Evolutionary conservation across 92 coral and sea anemone genomes (phyloP), one percentile per base, ranked within the genome.

Genomic region (Ricordea florida): DNA sequence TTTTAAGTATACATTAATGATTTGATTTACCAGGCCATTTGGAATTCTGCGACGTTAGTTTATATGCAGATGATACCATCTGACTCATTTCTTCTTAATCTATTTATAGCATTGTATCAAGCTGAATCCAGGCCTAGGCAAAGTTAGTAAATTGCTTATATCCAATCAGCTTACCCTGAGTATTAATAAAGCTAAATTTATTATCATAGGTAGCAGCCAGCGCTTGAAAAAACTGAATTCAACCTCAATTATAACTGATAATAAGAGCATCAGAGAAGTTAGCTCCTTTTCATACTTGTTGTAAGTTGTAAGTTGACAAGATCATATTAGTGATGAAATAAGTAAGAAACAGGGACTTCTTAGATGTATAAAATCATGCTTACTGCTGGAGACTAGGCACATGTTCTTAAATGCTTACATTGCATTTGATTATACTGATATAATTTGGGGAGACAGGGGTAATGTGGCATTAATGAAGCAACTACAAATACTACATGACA

Each of bases 1-100:
- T 66, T 78, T 43, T 50, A 43, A 5, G 24, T 74, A 16, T 74
- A 78, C 33, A 51, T 78, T 35, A 78, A 78, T 36, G 55, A 78
- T 26, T 30, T 78, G n/a, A 28, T 68, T 63, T 24, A 8, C 44
- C 50, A 15, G 17, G 6, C 50, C 15, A n/a, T 44, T 44, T 44
- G 44, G 44, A 38, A 38, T 38, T 38, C 44, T 38, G 44, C n/a
- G 44, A 38, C 44, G n/a, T 38, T 38, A 44, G 20, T 44, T 15
- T 44, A 44, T 44, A 44, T 44, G 50, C 50, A 44, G 50, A 44
- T 44, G 50, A 44, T 23, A 44, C 15, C 15, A 23, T 44, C 20
- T 3, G n/a, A 44, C 20, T 44, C 5, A 44, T 44, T 44, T 44
- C 10, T 4, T 44, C 50, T 13, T n/a, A 44, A 44, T 1, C 50